Evolutionary conservation across 64 coral and sea anemone genomes (phyloP).

Genomic region (Exaiptasia diaphana): DNA sequence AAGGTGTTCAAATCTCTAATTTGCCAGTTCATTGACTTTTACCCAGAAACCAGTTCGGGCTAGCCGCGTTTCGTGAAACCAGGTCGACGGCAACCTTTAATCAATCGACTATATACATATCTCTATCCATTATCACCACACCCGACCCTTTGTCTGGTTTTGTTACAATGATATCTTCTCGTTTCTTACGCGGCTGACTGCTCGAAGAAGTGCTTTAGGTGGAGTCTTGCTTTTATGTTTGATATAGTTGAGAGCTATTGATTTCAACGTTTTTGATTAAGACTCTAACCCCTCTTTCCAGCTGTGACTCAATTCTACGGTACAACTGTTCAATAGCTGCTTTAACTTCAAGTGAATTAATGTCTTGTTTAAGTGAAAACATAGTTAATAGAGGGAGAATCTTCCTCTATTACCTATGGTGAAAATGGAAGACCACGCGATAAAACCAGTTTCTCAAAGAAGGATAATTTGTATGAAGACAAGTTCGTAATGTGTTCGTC

Average conservation of each 20-base stretch:
- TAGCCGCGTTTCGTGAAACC: too few species aligned
- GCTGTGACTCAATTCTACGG: neutral
- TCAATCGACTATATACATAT: too few species aligned
- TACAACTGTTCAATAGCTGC: neutral
- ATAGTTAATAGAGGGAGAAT: too few species aligned
- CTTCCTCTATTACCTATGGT: too few species aligned
- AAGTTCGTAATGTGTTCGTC: neutral
- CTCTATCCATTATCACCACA: neutral
- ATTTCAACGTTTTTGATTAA: neutral
- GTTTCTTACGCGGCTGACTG: neutral
- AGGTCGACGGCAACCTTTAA: too few species aligned
- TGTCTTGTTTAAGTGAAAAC: neutral
- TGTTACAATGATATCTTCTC: neutral
- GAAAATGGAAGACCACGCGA: neutral
- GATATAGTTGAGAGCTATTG: neutral
- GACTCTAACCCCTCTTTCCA: neutral
- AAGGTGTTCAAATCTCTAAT: too few species aligned
- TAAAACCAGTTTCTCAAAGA: neutral
- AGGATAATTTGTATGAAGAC: neutral
- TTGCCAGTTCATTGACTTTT: too few species aligned
- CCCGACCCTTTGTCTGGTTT: conserved; percentile 25
- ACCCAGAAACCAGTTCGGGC: too few species aligned
- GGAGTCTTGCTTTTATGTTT: neutral
- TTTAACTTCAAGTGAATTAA: neutral
- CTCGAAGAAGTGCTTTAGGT: neutral